These are phyloP conservation scores for Zalophus californianus DNA, from an alignment of 2,797 vertebrate genomes.

Conservation along the genomic window DNA sequence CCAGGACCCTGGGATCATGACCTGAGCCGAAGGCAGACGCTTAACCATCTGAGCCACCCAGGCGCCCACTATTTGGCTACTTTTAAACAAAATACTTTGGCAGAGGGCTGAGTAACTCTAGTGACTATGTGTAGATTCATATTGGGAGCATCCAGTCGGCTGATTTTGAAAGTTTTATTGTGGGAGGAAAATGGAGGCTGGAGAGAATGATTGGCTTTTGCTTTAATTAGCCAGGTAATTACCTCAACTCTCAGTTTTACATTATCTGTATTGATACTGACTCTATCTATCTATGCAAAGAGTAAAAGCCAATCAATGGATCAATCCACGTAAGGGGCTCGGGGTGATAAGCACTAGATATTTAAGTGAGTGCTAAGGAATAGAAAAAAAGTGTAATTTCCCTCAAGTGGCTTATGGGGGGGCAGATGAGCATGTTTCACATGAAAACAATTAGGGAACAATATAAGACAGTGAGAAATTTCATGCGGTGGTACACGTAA, in stretches of 20 bases:
- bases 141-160: background rate
- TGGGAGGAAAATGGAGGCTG: background rate
- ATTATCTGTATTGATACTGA: background rate
- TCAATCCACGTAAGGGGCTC: background rate
- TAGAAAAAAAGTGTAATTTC: background rate
- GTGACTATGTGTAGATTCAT: background rate
- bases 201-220: slow-evolving; percentile 31
- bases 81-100: slow-evolving; percentile 41
- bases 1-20: too few relatives aligned
- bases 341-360: background rate
- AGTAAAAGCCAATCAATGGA: slow-evolving; percentile 8
- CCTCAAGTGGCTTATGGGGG: background rate
- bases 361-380: background rate
- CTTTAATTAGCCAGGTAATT: slow-evolving; percentile 50
- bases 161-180: slow-evolving; percentile 47
- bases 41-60: too few relatives aligned
- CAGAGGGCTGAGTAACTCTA: background rate
- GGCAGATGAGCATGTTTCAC: background rate
- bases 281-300: slow-evolving; percentile 11
- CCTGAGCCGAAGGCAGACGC: too few relatives aligned
- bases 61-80: background rate
- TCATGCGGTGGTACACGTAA: background rate
- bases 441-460: background rate
- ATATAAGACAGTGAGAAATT: background rate
- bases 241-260: slow-evolving; percentile 6